Evolutionary conservation across 2,797 vertebrate species (phyloP), one percentile per base, ranked within the genome.

Genomic region (Etheostoma nigrum): DNA sequence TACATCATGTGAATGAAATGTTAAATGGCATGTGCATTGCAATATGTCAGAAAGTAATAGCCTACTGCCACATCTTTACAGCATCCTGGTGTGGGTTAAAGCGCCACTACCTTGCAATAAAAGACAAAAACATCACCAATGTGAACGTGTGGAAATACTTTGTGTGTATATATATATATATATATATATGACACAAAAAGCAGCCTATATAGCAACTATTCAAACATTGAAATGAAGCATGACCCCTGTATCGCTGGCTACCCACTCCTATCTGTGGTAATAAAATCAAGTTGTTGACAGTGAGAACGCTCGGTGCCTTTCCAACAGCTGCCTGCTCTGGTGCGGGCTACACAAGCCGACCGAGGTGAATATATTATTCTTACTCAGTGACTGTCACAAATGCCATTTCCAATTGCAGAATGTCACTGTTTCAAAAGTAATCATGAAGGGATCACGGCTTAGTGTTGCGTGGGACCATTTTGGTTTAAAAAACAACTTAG

Each of bases 351-450:
- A 90, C 68, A 86, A 90, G 88, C 88, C 86, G 68, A 79, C 64
- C 42, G 57, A 86, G 91, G 87, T 86, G 91, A 92, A 92, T 91
- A 88, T 66, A 90, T 92, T 84, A 90, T 81, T 82, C 74, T 81
- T 85, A 72, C 84, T 86, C 90, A 73, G 79, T 85, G 91, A 91
- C 92, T 91, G 92, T 92, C 92, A 88, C 79, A 87, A 88, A 85
- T 86, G 86, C 85, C 91, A 92, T 92, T 90, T 89, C 78, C 72
- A 79, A 81, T 77, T 62, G 82, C 84, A 88, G 92, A 91, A 93
- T 92, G 92, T 92, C 89, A 92, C 85, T 77, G 84, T 78, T 30
- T 30, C 30, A 5, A 30, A 30, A 30, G 30, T 30, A 30, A 30
- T 6, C 30, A 30, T 30, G 5, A 30, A 30, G 30, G 30, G 30